These are phyloP conservation scores for Chloromyia formosa DNA, from an alignment of 2,888 invertebrate genomes.

Conservation along the genomic window DNA sequence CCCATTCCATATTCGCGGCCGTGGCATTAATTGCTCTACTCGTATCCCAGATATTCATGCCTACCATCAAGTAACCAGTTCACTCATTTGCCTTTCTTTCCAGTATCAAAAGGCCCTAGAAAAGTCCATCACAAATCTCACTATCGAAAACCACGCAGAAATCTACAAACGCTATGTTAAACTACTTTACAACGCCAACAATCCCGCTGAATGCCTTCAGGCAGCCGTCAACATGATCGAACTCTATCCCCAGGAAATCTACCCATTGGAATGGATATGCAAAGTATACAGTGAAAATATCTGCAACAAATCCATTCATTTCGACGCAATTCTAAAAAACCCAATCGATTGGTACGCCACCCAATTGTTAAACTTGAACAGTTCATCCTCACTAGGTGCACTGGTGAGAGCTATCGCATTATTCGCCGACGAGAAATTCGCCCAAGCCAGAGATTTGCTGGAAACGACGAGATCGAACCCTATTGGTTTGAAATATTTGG, in stretches of 20 bases:
- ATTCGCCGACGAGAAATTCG: slow-evolving; percentile 66
- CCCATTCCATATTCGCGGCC: too few species aligned
- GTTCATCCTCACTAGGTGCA: slow-evolving; percentile 70
- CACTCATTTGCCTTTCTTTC: too few species aligned
- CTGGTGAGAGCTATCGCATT: slow-evolving; percentile 70
- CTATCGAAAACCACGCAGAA: slow-evolving; percentile 50
- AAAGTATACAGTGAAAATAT: slow-evolving; percentile 67
- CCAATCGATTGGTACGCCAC: slow-evolving; percentile 66
- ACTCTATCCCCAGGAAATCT: slow-evolving; percentile 65
- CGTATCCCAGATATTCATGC: too few species aligned
- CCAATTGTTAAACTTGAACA: slow-evolving; percentile 67
- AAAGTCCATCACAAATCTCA: slow-evolving; percentile 50
- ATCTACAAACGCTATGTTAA: slow-evolving; percentile 59
- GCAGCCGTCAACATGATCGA: slow-evolving; percentile 61
- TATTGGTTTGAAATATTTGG: slow-evolving; percentile 66
- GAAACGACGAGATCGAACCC: slow-evolving; percentile 62
- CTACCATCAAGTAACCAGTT: too few species aligned
- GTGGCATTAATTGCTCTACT: too few species aligned
- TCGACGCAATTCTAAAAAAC: slow-evolving; percentile 55
- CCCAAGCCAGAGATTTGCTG: slow-evolving; percentile 68
- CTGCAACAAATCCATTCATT: slow-evolving; percentile 46
- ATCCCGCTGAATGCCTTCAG: background rate
- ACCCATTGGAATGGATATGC: slow-evolving; percentile 71
- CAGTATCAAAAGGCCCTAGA: slow-evolving; percentile 58
- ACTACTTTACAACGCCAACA: slow-evolving; percentile 47